Conservation (phyloP, 2,888 invertebrate species). For the Pseudoips prasinana region DNA sequence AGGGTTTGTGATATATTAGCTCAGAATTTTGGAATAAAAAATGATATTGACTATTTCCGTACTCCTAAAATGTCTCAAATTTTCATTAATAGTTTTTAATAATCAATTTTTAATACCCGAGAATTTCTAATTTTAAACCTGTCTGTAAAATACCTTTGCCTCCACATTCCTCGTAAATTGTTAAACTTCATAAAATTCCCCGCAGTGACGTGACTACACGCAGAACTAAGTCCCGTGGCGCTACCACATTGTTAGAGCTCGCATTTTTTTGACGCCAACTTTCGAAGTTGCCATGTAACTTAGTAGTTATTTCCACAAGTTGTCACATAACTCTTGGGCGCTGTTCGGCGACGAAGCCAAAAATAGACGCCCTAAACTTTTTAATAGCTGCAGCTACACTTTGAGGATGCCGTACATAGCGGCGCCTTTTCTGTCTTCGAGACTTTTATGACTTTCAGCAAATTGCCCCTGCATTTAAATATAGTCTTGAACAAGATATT, state of each 20-base stretch:
- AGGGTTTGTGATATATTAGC: too few species aligned
- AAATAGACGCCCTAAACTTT: constrained; percentile 75
- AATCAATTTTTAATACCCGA: too few species aligned
- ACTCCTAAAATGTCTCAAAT: too few species aligned
- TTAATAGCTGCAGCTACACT: constrained; percentile 62
- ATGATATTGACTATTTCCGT: too few species aligned
- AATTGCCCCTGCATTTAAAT: constrained; percentile 64
- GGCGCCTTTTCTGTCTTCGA: constrained; percentile 60
- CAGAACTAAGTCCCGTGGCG: constrained; percentile 6
- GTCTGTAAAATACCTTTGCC: background rate
- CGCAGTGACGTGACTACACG: too few species aligned
- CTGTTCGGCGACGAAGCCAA: constrained; percentile 53
- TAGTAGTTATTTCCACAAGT: constrained; percentile 50
- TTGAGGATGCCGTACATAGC: constrained; percentile 42
- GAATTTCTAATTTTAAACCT: too few species aligned
- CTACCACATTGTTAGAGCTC: constrained; percentile 17
- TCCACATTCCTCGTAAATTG: constrained; percentile 1
- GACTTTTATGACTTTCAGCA: constrained; percentile 73
- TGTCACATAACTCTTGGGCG: constrained; percentile 59
- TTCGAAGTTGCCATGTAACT: constrained; percentile 31
- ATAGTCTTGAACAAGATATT: constrained; percentile 38
- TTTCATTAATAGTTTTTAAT: too few species aligned
- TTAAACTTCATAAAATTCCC: background rate
- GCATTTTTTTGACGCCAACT: constrained; percentile 34
- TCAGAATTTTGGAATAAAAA: too few species aligned